phyloP scores from a whole-genome alignment of 2,113 vertebrate genomes.

The Ranitomeya imitator region DNA sequence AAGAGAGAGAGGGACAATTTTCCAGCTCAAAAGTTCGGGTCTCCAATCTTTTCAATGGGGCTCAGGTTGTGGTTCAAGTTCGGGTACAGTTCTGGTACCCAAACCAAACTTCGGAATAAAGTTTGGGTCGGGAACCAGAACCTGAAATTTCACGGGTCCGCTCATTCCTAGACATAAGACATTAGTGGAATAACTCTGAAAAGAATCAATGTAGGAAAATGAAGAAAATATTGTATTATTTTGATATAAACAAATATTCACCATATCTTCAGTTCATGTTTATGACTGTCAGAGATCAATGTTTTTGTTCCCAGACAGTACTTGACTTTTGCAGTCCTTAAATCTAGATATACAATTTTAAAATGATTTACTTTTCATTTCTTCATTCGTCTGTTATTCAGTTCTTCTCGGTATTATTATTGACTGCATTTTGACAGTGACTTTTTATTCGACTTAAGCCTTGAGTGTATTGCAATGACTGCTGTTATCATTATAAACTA shows the following conservation, averaged over 20 bases:
- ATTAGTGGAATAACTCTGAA: background rate
- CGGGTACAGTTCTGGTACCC: no score
- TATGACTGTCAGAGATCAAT: constrained; percentile 13
- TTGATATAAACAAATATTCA: background rate
- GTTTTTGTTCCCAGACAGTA: constrained; percentile 34
- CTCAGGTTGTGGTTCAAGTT: no score
- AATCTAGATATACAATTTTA: constrained; percentile 22
- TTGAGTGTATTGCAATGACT: constrained; percentile 23
- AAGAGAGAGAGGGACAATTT: no score
- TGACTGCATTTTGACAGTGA: constrained; percentile 42
- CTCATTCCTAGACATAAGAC: background rate
- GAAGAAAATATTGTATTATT: background rate
- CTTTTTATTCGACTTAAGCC: constrained; percentile 18
- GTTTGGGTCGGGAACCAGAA: no score
- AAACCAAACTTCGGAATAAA: no score
- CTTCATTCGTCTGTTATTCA: constrained; percentile 20
- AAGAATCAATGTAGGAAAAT: background rate
- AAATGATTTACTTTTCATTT: constrained; percentile 48
- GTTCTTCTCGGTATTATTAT: constrained; percentile 28
- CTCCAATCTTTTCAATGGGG: no score
- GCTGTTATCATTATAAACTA: constrained; percentile 37
- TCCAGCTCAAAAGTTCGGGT: no score
- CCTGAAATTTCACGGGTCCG: no score
- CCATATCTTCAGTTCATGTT: background rate
- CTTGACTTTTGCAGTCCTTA: background rate